Evolutionary conservation across 64 coral and sea anemone genomes (phyloP), one percentile per base, ranked within the genome.

Genomic region (Porites australiensis): DNA sequence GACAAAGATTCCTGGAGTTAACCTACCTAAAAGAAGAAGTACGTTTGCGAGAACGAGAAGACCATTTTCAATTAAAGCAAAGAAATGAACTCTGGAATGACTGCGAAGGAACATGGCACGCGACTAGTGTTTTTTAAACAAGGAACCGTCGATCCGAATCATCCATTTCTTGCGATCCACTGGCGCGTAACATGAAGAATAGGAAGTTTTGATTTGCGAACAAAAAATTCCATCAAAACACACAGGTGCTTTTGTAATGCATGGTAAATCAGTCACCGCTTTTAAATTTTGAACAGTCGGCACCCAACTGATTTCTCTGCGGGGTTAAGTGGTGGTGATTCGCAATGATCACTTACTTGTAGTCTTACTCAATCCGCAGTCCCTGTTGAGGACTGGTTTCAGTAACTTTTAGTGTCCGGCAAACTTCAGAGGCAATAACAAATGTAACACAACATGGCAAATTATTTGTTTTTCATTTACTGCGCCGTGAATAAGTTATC

Each of bases 231-330:
- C 46, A 50, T 50, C 13, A 49, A 20, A 3, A 69, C 45, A 22
- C 13, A 68, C 81, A 50, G 62, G 81, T 84, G 62, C 11, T 44
- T 65, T 51, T 13, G 46, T 68, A 18, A 67, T 84, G 63, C 62
- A 50, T 69, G 81, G 10, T 16, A 8, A 52, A 60, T 21, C 81
- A 48, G 52, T 43, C 11, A 51, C 50, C 71, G 47, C 11, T 37
- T 57, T 57, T 57, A 9, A 57, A 12, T 57, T 57, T 57, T 57
- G 54, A 57, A 57, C 54, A 57, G 12, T 7, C 54, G 12, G 54
- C 54, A 5, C 54, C 27, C 27, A 37, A 37, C 27, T 37, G 27
- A 37, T 37, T 37, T 37, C 27, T 37, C 27, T 37, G 27, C 27
- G 27, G 27, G 27, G 27, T 37, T 37, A 37, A 37, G 27, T 37